These are phyloP conservation scores for Aplochiton taeniatus DNA, from an alignment of 2,797 vertebrate species.

Conservation along the genomic window DNA sequence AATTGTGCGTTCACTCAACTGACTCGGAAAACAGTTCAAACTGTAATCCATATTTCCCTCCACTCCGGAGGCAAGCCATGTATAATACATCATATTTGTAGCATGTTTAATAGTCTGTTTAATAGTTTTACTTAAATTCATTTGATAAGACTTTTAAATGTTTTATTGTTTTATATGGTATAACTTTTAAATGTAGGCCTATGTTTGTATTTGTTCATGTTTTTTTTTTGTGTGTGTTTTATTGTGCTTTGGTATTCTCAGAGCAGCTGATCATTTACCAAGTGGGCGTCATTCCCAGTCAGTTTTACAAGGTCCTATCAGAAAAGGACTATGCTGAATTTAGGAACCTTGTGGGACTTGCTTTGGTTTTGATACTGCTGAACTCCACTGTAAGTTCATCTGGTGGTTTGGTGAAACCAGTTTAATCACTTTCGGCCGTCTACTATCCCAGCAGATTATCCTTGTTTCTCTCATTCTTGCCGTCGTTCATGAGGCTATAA, in stretches of 20 bases:
- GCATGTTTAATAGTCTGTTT: too few relatives aligned
- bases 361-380: constrained; percentile 82
- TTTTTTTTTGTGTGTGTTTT: background rate
- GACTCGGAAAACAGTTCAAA: too few relatives aligned
- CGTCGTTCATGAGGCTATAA: background rate
- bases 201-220: constrained; percentile 4
- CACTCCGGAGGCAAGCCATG: too few relatives aligned
- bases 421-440: background rate
- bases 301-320: constrained; percentile 88
- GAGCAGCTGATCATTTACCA: constrained; percentile 96
- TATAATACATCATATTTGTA: too few relatives aligned
- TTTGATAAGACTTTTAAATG: too few relatives aligned
- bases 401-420: background rate
- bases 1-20: too few relatives aligned
- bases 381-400: constrained; percentile 85
- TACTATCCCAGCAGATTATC: too few relatives aligned
- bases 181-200: too few relatives aligned
- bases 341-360: constrained; percentile 74
- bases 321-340: constrained; percentile 84
- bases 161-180: too few relatives aligned
- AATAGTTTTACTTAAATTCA: too few relatives aligned
- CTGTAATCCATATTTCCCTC: too few relatives aligned
- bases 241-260: constrained; percentile 48
- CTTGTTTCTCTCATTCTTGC: background rate
- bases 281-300: constrained; percentile 93